These are phyloP conservation scores for Stegodyphus mimosarum DNA, from an alignment of 1,140 invertebrate genomes.

Conservation along the genomic window DNA sequence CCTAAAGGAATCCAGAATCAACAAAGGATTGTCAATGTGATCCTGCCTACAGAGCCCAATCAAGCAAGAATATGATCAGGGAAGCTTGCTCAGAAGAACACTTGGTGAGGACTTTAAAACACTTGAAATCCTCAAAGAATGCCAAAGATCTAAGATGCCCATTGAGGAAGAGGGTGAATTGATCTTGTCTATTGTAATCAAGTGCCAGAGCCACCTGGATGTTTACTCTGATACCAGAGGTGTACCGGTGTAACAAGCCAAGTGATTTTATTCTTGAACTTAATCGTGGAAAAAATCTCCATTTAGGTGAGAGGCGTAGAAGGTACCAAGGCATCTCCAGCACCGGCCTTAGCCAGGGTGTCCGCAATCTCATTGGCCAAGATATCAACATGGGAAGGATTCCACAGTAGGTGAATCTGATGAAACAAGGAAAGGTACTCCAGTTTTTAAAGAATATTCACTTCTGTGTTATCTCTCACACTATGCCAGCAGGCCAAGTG, in stretches of 20 bases:
- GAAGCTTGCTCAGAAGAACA: background rate
- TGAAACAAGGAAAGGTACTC: background rate
- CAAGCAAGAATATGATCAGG: background rate
- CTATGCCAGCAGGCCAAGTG: no score
- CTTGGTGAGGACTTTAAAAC: background rate
- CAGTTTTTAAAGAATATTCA: no score
- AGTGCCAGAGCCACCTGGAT: background rate
- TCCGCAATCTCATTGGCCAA: background rate
- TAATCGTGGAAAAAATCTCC: background rate
- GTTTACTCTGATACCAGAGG: background rate
- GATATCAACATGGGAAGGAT: background rate
- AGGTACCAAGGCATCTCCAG: background rate
- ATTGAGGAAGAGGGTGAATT: background rate
- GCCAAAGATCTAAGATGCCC: background rate
- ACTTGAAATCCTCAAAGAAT: background rate
- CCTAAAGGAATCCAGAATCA: background rate
- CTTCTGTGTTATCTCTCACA: no score
- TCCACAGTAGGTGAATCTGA: background rate
- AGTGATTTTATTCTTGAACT: background rate
- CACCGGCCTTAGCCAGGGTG: background rate
- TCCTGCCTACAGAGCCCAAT: background rate
- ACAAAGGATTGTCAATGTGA: background rate
- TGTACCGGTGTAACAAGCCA: background rate
- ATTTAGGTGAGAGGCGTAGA: background rate
- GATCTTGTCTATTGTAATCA: slow-evolving; percentile 6